Evolutionary conservation across 2,888 invertebrate genomes (phyloP).

Genomic region (Dyspetes luteomarginatus): DNA sequence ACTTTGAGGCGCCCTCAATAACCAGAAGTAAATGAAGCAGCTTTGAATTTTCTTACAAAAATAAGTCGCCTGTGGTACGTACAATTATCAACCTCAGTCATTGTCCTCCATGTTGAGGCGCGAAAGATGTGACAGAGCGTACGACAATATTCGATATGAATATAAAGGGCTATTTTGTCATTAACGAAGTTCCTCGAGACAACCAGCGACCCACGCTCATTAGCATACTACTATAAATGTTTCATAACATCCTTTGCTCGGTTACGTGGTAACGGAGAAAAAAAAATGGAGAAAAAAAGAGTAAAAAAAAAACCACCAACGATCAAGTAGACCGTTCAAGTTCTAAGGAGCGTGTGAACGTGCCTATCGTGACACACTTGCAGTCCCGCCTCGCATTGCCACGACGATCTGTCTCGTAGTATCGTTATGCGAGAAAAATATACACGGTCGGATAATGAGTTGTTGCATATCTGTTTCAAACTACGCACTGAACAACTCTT

Average conservation of each 20-base stretch:
- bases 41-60: too few species aligned
- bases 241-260: conserved; percentile 24
- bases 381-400: conserved; percentile 31
- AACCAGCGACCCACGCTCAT: not conserved
- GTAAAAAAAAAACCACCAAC: conserved; percentile 3
- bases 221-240: conserved; percentile 35
- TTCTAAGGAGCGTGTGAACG: conserved; percentile 59
- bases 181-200: not conserved
- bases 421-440: conserved; percentile 25
- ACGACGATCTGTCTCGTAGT: conserved; percentile 4
- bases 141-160: not conserved
- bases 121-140: not conserved
- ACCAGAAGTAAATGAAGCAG: too few species aligned
- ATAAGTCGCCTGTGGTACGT: too few species aligned
- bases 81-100: too few species aligned
- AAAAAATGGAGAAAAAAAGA: conserved; percentile 14
- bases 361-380: conserved; percentile 62
- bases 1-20: too few species aligned
- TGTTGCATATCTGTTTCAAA: conserved; percentile 36
- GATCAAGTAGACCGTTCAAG: conserved; percentile 37
- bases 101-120: too few species aligned
- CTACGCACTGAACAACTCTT: conserved; percentile 15
- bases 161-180: conserved; percentile 1
- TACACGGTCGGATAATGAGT: conserved; percentile 36
- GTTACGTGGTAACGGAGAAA: conserved; percentile 6